These are phyloP conservation scores for Arge pagana DNA, from an alignment of 2,888 invertebrate species.

Conservation along the genomic window DNA sequence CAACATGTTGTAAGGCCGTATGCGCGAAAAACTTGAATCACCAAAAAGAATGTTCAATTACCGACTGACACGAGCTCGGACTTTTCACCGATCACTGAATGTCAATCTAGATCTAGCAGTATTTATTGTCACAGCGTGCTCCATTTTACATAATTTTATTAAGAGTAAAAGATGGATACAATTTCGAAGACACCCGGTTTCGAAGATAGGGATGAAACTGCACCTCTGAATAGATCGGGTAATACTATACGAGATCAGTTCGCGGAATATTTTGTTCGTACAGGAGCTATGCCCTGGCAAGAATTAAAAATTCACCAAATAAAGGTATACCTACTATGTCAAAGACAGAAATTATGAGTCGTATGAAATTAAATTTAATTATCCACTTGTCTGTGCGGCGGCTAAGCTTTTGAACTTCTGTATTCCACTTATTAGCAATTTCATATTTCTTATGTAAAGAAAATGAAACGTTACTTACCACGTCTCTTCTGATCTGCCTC, in stretches of 20 bases:
- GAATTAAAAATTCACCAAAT: no score
- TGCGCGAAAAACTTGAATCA: no score
- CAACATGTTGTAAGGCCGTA: slow-evolving; percentile 35
- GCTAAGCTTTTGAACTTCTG: no score
- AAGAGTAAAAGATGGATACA: no score
- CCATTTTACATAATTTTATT: slow-evolving; percentile 14
- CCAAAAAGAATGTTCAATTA: slow-evolving; percentile 40
- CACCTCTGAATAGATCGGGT: no score
- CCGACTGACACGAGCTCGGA: slow-evolving; percentile 36
- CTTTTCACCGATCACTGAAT: slow-evolving; percentile 44
- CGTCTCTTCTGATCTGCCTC: slow-evolving; percentile 2
- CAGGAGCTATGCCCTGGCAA: no score
- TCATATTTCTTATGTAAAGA: slow-evolving; percentile 3
- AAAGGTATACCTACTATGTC: slow-evolving; percentile 2
- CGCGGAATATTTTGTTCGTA: no score
- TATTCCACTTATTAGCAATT: slow-evolving; percentile 6
- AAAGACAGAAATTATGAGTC: not conserved
- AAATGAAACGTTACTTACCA: slow-evolving; percentile 13
- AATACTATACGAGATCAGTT: no score
- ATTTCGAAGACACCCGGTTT: no score
- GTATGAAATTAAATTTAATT: no score
- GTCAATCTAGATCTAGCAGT: slow-evolving; percentile 37
- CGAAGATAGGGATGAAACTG: no score
- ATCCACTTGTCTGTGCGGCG: no score
- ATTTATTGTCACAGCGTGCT: slow-evolving; percentile 40